A percentile compares a stretch with the other conserved stretches of the same genome.
phyloP scores from a whole-genome alignment of 2,888 invertebrate species.

The Sarcophaga variegata region DNA sequence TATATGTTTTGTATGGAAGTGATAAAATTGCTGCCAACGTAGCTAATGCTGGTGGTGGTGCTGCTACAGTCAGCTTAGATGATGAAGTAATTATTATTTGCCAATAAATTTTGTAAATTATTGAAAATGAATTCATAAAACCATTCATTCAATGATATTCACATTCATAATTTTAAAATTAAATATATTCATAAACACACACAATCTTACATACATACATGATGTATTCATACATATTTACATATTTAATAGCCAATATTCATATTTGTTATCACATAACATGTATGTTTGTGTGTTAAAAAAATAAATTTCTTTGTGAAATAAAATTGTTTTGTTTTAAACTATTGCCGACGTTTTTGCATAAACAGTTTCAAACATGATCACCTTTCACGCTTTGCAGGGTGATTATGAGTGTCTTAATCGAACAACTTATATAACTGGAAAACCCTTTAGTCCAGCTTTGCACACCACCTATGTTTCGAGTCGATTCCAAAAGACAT shows the following conservation, averaged over 20 bases:
- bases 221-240: neutral
- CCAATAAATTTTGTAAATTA: constrained; percentile 46
- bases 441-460: no score
- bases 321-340: no score
- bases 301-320: no score
- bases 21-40: neutral
- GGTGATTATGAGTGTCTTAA: no score
- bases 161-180: constrained; percentile 21
- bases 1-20: neutral
- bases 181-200: neutral
- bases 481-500: no score
- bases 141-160: constrained; percentile 20
- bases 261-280: neutral
- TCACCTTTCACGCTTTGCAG: no score
- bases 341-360: no score
- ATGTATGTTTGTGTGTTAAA: neutral
- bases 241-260: neutral
- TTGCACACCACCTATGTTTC: no score
- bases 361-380: no score
- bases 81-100: constrained; percentile 61
- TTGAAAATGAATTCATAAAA: neutral
- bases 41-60: neutral
- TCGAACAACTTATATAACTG: no score
- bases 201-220: neutral
- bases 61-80: neutral